A percentile compares a stretch with the other conserved stretches of the same genome.
phyloP scores from a whole-genome alignment of 2,888 invertebrate species.

The Sialis lutaria region DNA sequence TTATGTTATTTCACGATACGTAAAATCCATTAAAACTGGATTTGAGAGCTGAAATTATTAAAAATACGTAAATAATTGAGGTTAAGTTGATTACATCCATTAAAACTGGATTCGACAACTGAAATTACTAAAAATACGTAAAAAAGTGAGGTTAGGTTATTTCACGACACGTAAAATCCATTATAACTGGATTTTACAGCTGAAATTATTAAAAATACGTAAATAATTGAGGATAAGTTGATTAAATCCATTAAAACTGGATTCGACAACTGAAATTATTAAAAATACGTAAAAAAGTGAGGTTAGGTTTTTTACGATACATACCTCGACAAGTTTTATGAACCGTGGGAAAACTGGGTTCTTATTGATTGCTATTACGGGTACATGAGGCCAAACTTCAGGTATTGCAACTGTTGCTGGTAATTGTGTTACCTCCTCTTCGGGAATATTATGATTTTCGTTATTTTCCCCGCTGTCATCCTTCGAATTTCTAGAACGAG shows the following conservation, averaged over 20 bases:
- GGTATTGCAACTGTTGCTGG: conserved; percentile 88
- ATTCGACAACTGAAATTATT: too few relatives aligned
- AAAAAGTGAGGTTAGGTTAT: too few relatives aligned
- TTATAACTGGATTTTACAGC: conserved; percentile 72
- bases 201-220: conserved; percentile 29
- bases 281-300: too few relatives aligned
- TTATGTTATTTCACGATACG: too few relatives aligned
- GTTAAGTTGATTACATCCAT: conserved; percentile 78
- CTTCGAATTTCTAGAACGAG: too few relatives aligned
- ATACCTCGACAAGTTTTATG: conserved; percentile 89
- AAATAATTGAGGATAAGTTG: too few relatives aligned
- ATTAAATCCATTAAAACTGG: too few relatives aligned
- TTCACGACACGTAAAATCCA: too few relatives aligned
- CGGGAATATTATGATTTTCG: too few relatives aligned
- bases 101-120: conserved; percentile 72
- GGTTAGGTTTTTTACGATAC: too few relatives aligned
- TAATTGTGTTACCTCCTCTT: conserved; percentile 33
- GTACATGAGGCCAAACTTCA: conserved; percentile 91
- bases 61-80: too few relatives aligned
- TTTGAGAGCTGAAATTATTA: conserved; percentile 83
- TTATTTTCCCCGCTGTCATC: too few relatives aligned
- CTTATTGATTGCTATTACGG: conserved; percentile 82
- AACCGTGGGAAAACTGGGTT: conserved; percentile 97
- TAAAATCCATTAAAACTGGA: conserved; percentile 73
- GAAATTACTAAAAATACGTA: conserved; percentile 19